These are phyloP conservation scores for human DNA, from an alignment of 2,113 vertebrate genomes.

Conservation along the genomic window DNA sequence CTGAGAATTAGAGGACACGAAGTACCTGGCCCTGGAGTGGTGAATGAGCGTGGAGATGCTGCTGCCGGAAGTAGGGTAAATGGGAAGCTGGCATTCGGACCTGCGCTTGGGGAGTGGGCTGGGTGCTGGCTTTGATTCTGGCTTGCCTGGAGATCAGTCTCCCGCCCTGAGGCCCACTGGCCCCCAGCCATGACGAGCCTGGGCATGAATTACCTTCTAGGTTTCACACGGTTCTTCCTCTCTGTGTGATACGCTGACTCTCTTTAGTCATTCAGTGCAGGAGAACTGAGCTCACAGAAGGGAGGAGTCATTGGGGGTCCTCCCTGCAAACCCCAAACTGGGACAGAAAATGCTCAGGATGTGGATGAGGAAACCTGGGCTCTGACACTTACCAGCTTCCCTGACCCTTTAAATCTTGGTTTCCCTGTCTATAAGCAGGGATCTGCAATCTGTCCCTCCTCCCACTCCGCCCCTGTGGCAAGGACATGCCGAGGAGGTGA, in stretches of 20 bases:
- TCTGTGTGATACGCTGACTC: neutral
- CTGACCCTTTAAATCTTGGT: neutral
- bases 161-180: accelerated
- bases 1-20: neutral
- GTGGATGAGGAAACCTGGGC: neutral
- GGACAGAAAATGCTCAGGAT: neutral
- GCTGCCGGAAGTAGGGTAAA: neutral
- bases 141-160: neutral
- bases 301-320: neutral
- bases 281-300: neutral
- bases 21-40: neutral
- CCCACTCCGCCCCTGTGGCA: neutral
- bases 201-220: neutral
- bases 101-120: accelerated
- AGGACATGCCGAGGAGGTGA: neutral
- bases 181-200: neutral
- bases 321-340: neutral
- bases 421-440: neutral
- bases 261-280: neutral
- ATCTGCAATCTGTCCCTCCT: neutral
- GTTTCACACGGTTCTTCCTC: neutral
- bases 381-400: neutral
- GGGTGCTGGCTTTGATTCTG: neutral
- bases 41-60: neutral
- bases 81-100: neutral